A percentile compares a stretch with the other conserved stretches of the same genome.
Conservation (phyloP, 2,888 invertebrate genomes). For the Callimorpha dominula region DNA sequence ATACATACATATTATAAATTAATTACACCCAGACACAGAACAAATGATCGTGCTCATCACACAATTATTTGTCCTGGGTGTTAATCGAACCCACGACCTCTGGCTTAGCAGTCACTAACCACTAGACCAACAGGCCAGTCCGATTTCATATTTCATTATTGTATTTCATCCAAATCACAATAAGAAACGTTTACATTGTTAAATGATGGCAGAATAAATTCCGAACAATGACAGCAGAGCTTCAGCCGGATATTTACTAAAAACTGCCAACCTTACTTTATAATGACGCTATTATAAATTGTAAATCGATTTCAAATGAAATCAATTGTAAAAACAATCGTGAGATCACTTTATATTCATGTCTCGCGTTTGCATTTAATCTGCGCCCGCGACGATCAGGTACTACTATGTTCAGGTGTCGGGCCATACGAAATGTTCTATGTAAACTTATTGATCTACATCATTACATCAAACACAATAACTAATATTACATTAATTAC, state of each 20-base stretch:
- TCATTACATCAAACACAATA: conserved; percentile 50
- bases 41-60: too few species aligned
- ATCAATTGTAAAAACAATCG: conserved; percentile 58
- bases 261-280: conserved; percentile 29
- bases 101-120: too few species aligned
- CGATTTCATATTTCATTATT: not conserved
- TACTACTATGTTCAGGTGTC: conserved; percentile 27
- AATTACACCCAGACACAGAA: too few species aligned
- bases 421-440: conserved; percentile 49
- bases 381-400: conserved; percentile 60
- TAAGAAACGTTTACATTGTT: not conserved
- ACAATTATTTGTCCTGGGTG: too few species aligned
- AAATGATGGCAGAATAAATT: not conserved
- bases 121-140: too few species aligned
- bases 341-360: conserved; percentile 64
- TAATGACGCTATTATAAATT: conserved; percentile 50
- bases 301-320: conserved; percentile 59
- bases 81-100: too few species aligned
- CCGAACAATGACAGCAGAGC: too few species aligned
- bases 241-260: not conserved
- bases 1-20: too few species aligned
- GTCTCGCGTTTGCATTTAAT: conserved; percentile 65
- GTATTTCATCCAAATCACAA: not conserved
- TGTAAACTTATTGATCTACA: conserved; percentile 52
- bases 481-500: conserved; percentile 6